phyloP scores from a whole-genome alignment of 2,888 invertebrate genomes.

The Neoascia interrupta region DNA sequence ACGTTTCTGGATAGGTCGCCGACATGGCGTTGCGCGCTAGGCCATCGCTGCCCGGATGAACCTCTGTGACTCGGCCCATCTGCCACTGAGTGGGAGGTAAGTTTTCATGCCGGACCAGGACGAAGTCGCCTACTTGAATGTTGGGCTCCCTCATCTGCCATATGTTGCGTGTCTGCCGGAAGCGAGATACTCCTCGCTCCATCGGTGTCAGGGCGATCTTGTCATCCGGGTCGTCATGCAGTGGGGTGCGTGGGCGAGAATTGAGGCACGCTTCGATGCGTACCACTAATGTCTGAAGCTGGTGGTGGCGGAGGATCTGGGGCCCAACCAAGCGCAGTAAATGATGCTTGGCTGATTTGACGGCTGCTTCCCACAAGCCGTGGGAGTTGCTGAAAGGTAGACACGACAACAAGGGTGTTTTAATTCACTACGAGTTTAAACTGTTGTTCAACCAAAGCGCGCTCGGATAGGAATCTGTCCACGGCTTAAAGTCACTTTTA shows the following conservation, averaged over 20 bases:
- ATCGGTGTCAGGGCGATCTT: conserved; percentile 43
- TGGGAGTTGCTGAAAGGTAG: too few relatives aligned
- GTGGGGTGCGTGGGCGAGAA: conserved; percentile 10
- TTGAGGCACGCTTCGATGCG: conserved; percentile 35
- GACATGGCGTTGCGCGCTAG: not conserved
- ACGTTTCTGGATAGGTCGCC: not conserved
- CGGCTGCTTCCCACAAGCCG: too few relatives aligned
- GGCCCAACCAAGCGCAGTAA: too few relatives aligned
- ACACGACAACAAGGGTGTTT: too few relatives aligned
- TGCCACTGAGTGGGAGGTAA: not conserved
- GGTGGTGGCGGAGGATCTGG: too few relatives aligned
- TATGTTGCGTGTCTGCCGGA: not conserved
- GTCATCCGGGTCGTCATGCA: conserved; percentile 43
- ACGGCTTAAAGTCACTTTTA: too few relatives aligned
- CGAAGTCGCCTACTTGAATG: not conserved
- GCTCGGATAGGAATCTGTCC: too few relatives aligned
- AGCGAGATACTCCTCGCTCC: not conserved
- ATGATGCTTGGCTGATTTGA: too few relatives aligned
- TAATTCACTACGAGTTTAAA: too few relatives aligned
- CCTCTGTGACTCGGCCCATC: not conserved
- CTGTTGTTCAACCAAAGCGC: too few relatives aligned
- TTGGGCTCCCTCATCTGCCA: not conserved
- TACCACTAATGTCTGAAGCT: conserved; percentile 8
- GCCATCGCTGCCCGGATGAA: not conserved
- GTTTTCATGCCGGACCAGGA: conserved; percentile 11